These are phyloP conservation scores for Leptinotarsa peninsularis DNA, from an alignment of 2,888 invertebrate species.

Conservation along the genomic window DNA sequence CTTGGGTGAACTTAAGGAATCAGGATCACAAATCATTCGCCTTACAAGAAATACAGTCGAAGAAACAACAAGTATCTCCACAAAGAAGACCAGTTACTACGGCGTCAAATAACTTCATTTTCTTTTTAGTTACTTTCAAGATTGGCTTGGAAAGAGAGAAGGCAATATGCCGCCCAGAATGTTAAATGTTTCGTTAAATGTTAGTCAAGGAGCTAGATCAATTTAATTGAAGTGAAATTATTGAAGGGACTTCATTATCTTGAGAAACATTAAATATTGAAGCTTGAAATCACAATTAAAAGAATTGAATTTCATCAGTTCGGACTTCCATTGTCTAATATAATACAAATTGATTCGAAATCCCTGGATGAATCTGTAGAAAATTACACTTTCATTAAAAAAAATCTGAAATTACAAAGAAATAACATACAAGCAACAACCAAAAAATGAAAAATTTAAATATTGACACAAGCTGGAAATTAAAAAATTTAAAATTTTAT, in stretches of 20 bases:
- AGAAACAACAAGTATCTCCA: conserved; percentile 22
- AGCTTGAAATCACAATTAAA: too few relatives aligned
- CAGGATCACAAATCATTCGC: conserved; percentile 18
- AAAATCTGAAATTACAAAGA: too few relatives aligned
- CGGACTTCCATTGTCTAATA: too few relatives aligned
- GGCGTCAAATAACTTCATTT: conserved; percentile 48
- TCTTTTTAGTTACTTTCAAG: conserved; percentile 42
- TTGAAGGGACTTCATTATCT: too few relatives aligned
- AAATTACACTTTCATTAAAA: too few relatives aligned
- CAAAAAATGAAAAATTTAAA: too few relatives aligned
- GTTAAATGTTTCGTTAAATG: conserved; percentile 44
- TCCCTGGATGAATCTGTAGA: too few relatives aligned
- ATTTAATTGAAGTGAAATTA: not conserved
- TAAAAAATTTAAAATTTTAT: too few relatives aligned
- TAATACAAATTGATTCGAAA: too few relatives aligned
- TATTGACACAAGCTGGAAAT: too few relatives aligned
- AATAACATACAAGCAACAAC: too few relatives aligned
- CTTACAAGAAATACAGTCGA: conserved; percentile 15
- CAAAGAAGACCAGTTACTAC: conserved; percentile 44
- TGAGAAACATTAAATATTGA: too few relatives aligned
- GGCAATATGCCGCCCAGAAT: conserved; percentile 45
- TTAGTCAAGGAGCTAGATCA: not conserved
- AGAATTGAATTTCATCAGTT: not conserved
- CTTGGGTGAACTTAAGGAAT: conserved; percentile 9
- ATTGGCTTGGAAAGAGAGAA: conserved; percentile 43